Percentiles rank a stretch among this genome's conserved stretches.
phyloP scores from a whole-genome alignment of 2,888 invertebrate genomes.

The Pogonocherus hispidulus region DNA sequence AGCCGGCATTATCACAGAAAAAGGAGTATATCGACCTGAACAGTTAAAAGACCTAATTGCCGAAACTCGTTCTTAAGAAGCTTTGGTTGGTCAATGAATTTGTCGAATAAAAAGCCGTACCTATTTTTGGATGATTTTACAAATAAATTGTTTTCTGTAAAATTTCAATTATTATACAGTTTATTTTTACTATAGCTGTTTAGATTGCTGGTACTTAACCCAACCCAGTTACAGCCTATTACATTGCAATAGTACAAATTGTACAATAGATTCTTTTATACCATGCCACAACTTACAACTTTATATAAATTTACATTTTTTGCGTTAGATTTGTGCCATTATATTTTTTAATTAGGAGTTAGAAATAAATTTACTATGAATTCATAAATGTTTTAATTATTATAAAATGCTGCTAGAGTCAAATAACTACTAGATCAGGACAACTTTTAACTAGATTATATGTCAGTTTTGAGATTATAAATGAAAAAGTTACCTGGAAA shows the following conservation, averaged over 20 bases:
- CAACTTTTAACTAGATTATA: too few species aligned
- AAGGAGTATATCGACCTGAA: slow-evolving; percentile 83
- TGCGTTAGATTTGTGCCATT: slow-evolving; percentile 25
- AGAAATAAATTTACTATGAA: slow-evolving; percentile 20
- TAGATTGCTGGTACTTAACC: neutral
- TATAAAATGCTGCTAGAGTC: neutral
- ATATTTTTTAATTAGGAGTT: slow-evolving; percentile 10
- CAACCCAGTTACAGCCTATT: neutral
- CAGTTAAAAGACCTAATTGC: slow-evolving; percentile 63
- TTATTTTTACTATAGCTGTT: slow-evolving; percentile 23
- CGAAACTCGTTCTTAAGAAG: slow-evolving; percentile 12
- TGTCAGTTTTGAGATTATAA: too few species aligned
- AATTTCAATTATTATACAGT: slow-evolving; percentile 20
- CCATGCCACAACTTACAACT: neutral
- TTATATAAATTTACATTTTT: slow-evolving; percentile 13
- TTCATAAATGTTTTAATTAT: slow-evolving; percentile 4
- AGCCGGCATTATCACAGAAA: slow-evolving; percentile 94
- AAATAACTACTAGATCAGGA: too few species aligned
- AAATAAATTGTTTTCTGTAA: slow-evolving; percentile 19
- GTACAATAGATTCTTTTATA: slow-evolving; percentile 8
- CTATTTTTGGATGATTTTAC: slow-evolving; percentile 33
- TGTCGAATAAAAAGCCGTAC: slow-evolving; percentile 22
- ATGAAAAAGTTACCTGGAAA: too few species aligned
- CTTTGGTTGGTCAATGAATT: neutral
- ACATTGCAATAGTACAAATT: slow-evolving; percentile 20